Conservation (phyloP, 2,888 invertebrate genomes). For the Trichogramma dendrolimi region DNA sequence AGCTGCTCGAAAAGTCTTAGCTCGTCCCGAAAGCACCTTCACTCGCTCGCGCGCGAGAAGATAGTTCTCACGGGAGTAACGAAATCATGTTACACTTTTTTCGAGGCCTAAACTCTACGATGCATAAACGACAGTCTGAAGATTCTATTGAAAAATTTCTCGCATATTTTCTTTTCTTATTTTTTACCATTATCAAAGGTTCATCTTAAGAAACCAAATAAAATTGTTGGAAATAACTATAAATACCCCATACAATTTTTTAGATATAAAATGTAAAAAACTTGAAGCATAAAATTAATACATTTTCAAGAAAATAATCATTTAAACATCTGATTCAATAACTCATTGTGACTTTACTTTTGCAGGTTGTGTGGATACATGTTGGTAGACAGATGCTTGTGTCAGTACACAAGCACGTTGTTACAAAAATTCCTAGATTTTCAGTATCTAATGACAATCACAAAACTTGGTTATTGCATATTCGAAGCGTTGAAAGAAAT, state of each 20-base stretch:
- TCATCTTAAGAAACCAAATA: not conserved
- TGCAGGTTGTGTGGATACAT: slow-evolving; percentile 90
- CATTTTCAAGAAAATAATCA: no score
- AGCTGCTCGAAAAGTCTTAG: not conserved
- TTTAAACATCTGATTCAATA: not conserved
- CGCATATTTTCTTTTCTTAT: slow-evolving; percentile 10
- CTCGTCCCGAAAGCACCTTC: not conserved
- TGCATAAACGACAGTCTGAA: slow-evolving; percentile 14
- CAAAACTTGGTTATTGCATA: slow-evolving; percentile 87
- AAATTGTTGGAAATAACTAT: slow-evolving; percentile 5
- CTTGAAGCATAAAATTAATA: not conserved
- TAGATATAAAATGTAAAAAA: not conserved
- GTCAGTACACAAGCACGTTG: slow-evolving; percentile 87
- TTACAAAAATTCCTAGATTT: slow-evolving; percentile 84
- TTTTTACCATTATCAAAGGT: not conserved
- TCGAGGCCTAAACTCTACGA: slow-evolving; percentile 9
- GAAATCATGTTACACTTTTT: slow-evolving; percentile 25
- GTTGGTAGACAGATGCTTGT: slow-evolving; percentile 91
- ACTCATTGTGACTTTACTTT: slow-evolving; percentile 16
- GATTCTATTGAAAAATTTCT: slow-evolving; percentile 22
- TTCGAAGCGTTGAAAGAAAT: slow-evolving; percentile 85
- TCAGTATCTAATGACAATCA: slow-evolving; percentile 88
- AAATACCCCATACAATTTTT: not conserved
- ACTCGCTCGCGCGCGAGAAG: not conserved
- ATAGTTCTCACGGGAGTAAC: slow-evolving; percentile 9